Percentiles rank a stretch among this genome's conserved stretches.
Conservation (phyloP, 2,888 invertebrate genomes). For the Acrocyrtus sp. region DNA sequence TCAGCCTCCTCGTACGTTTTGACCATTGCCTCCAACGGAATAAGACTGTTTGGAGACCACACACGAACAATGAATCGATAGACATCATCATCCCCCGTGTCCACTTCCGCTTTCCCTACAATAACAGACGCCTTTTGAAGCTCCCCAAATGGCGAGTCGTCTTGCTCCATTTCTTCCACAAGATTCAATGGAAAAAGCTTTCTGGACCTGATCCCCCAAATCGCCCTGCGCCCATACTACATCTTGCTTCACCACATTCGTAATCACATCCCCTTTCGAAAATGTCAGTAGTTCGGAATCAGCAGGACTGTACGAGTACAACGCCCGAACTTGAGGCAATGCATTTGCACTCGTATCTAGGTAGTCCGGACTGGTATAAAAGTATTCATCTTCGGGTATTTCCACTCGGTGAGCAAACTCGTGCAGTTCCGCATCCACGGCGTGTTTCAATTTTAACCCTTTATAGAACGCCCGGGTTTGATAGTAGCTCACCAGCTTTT, state of each 20-base stretch:
- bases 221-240: too few relatives aligned
- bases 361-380: constrained; percentile 53
- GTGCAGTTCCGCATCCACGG: constrained; percentile 75
- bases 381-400: constrained; percentile 41
- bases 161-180: constrained; percentile 81
- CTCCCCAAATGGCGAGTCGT: constrained; percentile 71
- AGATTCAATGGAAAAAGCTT: constrained; percentile 87
- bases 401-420: too few relatives aligned
- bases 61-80: constrained; percentile 45
- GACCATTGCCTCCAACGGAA: constrained; percentile 84
- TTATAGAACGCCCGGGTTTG: constrained; percentile 90
- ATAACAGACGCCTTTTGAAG: constrained; percentile 83
- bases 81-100: constrained; percentile 35
- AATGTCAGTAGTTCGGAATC: too few relatives aligned
- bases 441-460: constrained; percentile 85
- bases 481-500: constrained; percentile 92
- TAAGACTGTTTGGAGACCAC: constrained; percentile 16
- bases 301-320: too few relatives aligned
- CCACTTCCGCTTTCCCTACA: constrained; percentile 53
- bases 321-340: too few relatives aligned
- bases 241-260: too few relatives aligned
- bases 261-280: too few relatives aligned
- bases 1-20: constrained; percentile 77
- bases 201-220: too few relatives aligned
- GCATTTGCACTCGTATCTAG: constrained; percentile 29